phyloP scores from a whole-genome alignment of 2,888 invertebrate species.

The Ischnus inquisitorius region DNA sequence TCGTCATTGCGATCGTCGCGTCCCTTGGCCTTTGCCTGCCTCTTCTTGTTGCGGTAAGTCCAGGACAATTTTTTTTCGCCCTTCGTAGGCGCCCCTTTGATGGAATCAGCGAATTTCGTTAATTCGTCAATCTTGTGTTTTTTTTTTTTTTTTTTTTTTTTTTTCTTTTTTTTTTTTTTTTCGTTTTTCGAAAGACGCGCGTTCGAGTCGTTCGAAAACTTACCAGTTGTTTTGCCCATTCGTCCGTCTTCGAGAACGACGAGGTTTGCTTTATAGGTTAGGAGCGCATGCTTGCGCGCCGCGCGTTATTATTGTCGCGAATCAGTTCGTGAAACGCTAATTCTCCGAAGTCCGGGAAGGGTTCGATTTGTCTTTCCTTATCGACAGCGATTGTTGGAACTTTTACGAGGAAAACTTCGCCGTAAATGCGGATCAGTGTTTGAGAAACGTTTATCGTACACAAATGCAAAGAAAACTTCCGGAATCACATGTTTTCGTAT shows the following conservation, averaged over 20 bases:
- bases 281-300: slow-evolving; percentile 50
- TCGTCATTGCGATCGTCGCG: slow-evolving; percentile 43
- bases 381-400: no score
- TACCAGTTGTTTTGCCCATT: slow-evolving; percentile 65
- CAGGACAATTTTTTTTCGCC: slow-evolving; percentile 78
- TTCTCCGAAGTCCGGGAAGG: neutral
- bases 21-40: slow-evolving; percentile 72
- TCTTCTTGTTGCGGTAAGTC: slow-evolving; percentile 79
- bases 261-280: slow-evolving; percentile 19
- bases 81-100: slow-evolving; percentile 55
- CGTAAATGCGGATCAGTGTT: no score
- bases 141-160: no score
- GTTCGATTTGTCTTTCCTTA: neutral
- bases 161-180: no score
- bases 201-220: slow-evolving; percentile 32
- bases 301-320: neutral
- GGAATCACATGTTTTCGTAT: no score
- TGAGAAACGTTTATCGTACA: no score
- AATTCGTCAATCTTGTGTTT: neutral
- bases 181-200: neutral
- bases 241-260: neutral
- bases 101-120: neutral
- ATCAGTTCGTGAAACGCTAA: slow-evolving; percentile 30
- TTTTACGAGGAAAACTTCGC: no score
- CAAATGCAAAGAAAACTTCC: no score